Evolutionary conservation across 2,888 invertebrate genomes (phyloP), one percentile per base, ranked within the genome.

Genomic region (Agrilus mali): DNA sequence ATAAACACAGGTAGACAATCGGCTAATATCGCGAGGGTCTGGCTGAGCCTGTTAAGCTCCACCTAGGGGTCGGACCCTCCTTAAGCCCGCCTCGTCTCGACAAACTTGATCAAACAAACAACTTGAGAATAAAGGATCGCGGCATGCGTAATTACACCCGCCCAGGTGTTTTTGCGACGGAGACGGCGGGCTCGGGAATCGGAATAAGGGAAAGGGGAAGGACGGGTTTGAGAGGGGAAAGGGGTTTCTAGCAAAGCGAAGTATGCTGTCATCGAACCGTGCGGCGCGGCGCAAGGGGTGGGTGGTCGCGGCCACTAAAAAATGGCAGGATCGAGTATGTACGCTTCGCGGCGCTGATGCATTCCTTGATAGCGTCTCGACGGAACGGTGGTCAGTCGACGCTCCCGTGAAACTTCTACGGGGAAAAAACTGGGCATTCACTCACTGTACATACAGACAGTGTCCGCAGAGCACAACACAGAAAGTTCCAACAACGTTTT

Each of bases 281-380:
- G 43, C 37, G 37, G 34, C 52, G 54, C 53, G 56, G 58, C 52
- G 52, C 50, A 48, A 54, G 50, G 49, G 43, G 53, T 53, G 50
- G 52, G 44, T 51, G 50, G 59, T 51, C 53, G 39, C 40, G 44
- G 48, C 51, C 50, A 49, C 58, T 56, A 58, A 64, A 63, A 64
- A 64, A 64, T 63, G 62, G 64, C 64, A 63, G 55, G 51, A 53
- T 51, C 50, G 50, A 48, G 27, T 27, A 10, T 48, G 51, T 50
- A 27, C 49, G 48, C 46, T 51, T 47, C 51, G 48, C 50, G 53
- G 53, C 55, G 53, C 53, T 53, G 52, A 48, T 70, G 70, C 75
- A 73, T 74, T 73, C 74, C 74, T 71, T 70, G 67, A 67, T 62
- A 69, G 66, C 66, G 70, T 69, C 71, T 71, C 71, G 71, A 71